These are phyloP conservation scores for Aporrectodea caliginosa DNA, from an alignment of 1,140 invertebrate genomes.

Conservation along the genomic window DNA sequence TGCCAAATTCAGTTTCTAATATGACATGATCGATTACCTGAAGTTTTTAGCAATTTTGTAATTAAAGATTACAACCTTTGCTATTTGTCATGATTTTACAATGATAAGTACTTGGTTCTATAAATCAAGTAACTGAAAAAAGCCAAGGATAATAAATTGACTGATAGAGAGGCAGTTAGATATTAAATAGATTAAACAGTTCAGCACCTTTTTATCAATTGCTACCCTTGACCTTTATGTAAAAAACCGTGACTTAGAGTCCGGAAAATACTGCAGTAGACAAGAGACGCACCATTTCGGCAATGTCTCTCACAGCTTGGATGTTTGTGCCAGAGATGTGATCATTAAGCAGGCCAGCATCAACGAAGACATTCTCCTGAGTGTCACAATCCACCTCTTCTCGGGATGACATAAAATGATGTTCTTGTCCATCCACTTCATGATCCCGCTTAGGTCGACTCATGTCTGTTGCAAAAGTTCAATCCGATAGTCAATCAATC, in stretches of 20 bases:
- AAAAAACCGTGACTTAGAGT: not conserved
- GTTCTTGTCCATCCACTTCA: conserved; percentile 95
- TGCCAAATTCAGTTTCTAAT: too few relatives aligned
- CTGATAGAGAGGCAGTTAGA: not conserved
- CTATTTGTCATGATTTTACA: too few relatives aligned
- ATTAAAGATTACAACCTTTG: too few relatives aligned
- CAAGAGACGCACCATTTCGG: conserved; percentile 71
- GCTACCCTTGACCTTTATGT: not conserved
- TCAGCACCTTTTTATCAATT: not conserved
- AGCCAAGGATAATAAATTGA: not conserved
- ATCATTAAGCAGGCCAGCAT: conserved; percentile 99
- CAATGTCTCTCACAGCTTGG: conserved; percentile 90
- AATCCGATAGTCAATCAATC: not conserved
- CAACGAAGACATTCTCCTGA: conserved; percentile 97
- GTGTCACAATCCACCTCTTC: conserved; percentile 99
- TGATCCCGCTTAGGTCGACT: conserved; percentile 89
- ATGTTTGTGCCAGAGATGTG: conserved; percentile 98
- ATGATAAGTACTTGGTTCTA: too few relatives aligned
- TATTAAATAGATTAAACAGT: not conserved
- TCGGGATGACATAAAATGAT: conserved; percentile 88
- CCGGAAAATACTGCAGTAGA: not conserved
- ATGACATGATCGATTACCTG: too few relatives aligned
- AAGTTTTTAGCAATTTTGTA: too few relatives aligned
- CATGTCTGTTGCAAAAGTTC: conserved; percentile 68
- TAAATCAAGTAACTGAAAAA: not conserved